Evolutionary conservation across 2,113 vertebrate species (phyloP).

Genomic region (Ovis aries): ARS-UI_Ramb_v3.0 NC_056078.1:8251001-8251500

Average conservation of each 20-base stretch:
- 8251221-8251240: not conserved
- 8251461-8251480: not conserved
- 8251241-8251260: not conserved
- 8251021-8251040: not conserved
- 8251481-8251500: not conserved
- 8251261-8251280: not conserved
- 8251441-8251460: not conserved
- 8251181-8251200: not conserved
- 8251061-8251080: not conserved
- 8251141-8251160: fast-evolving
- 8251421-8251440: not conserved
- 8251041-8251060: not conserved
- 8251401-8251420: not conserved
- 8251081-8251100: not conserved
- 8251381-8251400: not conserved
- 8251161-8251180: not conserved
- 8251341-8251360: not conserved
- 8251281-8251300: not conserved
- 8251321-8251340: not conserved
- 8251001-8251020: not conserved
- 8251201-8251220: not conserved
- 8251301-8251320: not conserved
- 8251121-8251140: fast-evolving
- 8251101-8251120: fast-evolving
- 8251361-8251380: not conserved